Percentiles rank a stretch among this genome's conserved stretches.
Conservation (phyloP, 2,888 invertebrate species). For the Eubasilissa splendida region DNA sequence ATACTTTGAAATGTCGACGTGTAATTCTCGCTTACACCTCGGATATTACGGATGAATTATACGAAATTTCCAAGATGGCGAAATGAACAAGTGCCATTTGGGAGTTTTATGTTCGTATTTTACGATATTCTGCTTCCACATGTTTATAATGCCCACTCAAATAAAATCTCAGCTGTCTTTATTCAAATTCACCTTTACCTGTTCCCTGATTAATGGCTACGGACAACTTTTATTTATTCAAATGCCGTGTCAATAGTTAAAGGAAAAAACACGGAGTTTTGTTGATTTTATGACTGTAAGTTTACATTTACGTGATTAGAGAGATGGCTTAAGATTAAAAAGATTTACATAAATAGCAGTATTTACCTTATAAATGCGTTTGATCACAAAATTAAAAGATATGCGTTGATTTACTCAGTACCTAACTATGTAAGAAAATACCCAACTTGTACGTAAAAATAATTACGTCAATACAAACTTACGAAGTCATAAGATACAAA, state of each 20-base stretch:
- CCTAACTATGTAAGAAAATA: too few relatives aligned
- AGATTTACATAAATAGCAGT: constrained; percentile 34
- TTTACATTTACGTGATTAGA: constrained; percentile 43
- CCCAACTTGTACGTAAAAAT: too few relatives aligned
- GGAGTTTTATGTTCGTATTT: constrained; percentile 52
- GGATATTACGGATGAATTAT: constrained; percentile 28
- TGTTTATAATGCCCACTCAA: constrained; percentile 45
- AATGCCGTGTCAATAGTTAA: constrained; percentile 47
- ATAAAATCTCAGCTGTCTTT: constrained; percentile 26
- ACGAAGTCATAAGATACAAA: too few relatives aligned
- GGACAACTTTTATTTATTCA: constrained; percentile 53
- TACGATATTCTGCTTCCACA: constrained; percentile 55
- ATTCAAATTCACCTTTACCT: constrained; percentile 48
- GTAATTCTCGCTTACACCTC: constrained; percentile 29
- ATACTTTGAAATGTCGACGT: constrained; percentile 21
- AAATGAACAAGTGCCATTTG: constrained; percentile 44
- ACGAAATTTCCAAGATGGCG: constrained; percentile 36
- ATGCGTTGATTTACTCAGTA: neutral
- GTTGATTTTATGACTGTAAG: constrained; percentile 46
- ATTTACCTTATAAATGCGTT: constrained; percentile 30
- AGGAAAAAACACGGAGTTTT: constrained; percentile 49
- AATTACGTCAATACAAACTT: too few relatives aligned
- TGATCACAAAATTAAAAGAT: neutral
- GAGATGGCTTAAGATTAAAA: constrained; percentile 2
- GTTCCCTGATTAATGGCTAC: constrained; percentile 51